Evolutionary conservation across 2,888 invertebrate species (phyloP), one percentile per base, ranked within the genome.

Genomic region (Pyrocoelia pectoralis): DNA sequence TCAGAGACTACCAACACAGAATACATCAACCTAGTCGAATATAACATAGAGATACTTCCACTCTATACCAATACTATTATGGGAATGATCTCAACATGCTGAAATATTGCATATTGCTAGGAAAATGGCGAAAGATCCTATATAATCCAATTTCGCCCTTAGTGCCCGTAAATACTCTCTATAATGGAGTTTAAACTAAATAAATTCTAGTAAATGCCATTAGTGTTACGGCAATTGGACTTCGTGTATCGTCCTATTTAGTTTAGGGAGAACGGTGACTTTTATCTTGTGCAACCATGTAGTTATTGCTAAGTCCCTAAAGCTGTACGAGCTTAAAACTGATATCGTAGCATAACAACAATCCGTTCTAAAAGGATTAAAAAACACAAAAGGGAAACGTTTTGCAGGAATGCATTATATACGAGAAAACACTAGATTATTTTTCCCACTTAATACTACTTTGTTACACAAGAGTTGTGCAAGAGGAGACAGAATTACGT

Each of bases 51-150:
- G 63, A 41, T 53, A 61, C 53, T 56, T 56, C 51, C 38, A 67
- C 60, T 67, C 65, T 54, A 65, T 67, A 65, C 67, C 54, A 33
- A 29, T 49, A 53, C 67, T 51, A 66, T 66, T 66, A 62, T 63
- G 66, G 70, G 66, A 72, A 71, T 70, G 64, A 72, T 72, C 69
- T 72, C 66, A 68, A 68, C 66, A 55, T 56, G 62, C 57, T 73
- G 69, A 73, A 70, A 73, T 73, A 73, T 72, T 74, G 73, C 73
- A 73, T 74, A 73, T 73, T 74, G 72, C 73, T 66, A 61, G 71
- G 68, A 65, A 69, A 68, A 70, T 68, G 70, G 72, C 67, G 68
- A 50, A 65, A 67, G 70, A 68, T 68, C 68, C 68, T 66, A 43
- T 64, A 65, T 74, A 75, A 75, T 74, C 73, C 73, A 75, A 75